Evolutionary conservation across 2,113 vertebrate genomes (phyloP).

Genomic region (Phaetusa simplex): DNA sequence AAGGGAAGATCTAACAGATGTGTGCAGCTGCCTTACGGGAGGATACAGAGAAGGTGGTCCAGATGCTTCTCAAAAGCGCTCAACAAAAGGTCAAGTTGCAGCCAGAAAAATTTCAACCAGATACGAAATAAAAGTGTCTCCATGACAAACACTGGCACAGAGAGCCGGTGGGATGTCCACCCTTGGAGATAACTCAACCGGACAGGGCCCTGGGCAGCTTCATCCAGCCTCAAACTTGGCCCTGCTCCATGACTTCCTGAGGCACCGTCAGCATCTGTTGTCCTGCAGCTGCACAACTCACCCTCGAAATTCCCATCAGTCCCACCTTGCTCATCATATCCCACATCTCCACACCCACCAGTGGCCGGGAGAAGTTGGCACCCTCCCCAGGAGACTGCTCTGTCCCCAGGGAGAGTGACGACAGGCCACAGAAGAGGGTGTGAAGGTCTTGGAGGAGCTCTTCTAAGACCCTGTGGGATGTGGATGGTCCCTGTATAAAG

Average conservation of each 20-base stretch:
- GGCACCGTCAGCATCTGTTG: neutral
- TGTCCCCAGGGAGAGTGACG: neutral
- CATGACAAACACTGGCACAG: neutral
- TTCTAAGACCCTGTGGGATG: neutral
- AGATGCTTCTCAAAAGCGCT: neutral
- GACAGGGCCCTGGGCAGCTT: neutral
- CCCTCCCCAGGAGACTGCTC: neutral
- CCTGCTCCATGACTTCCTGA: neutral
- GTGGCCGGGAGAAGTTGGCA: accelerated
- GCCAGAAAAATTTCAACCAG: neutral
- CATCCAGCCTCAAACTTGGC: neutral
- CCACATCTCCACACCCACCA: neutral
- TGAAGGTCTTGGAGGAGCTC: neutral
- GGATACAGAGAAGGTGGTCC: neutral
- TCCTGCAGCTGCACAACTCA: neutral
- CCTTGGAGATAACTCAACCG: neutral
- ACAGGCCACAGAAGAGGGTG: accelerated
- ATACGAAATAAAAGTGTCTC: neutral
- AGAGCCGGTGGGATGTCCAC: neutral
- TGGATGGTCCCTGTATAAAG: neutral
- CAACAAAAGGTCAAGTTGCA: neutral
- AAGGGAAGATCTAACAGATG: neutral
- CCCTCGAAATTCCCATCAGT: neutral
- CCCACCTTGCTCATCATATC: neutral
- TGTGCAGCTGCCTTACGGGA: neutral